Conservation (phyloP, 2,888 invertebrate species). For the Patella pellucida region DNA sequence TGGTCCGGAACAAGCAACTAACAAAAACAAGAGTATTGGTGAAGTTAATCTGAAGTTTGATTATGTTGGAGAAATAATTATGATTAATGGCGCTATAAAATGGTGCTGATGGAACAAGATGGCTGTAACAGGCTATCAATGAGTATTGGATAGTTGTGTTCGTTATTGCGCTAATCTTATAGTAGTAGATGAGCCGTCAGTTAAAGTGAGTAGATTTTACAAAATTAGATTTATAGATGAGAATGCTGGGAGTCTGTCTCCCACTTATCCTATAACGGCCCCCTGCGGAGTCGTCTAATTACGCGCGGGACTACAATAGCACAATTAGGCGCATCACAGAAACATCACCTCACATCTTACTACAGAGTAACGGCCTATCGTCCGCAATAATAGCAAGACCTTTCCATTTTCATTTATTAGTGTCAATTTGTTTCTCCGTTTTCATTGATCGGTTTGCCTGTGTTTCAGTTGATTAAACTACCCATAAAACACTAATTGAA, state of each 20-base stretch:
- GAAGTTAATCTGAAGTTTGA: constrained; percentile 19
- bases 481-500: constrained; percentile 20
- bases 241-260: constrained; percentile 17
- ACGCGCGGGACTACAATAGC: constrained; percentile 18
- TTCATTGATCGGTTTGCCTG: constrained; percentile 19
- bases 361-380: constrained; percentile 14
- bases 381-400: constrained; percentile 19
- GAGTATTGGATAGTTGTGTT: constrained; percentile 12
- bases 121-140: constrained; percentile 8
- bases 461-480: constrained; percentile 14
- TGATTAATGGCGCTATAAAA: constrained; percentile 25
- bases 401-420: constrained; percentile 27
- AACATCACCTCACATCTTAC: constrained; percentile 7
- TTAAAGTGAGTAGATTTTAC: constrained; percentile 25
- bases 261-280: constrained; percentile 17
- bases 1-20: neutral
- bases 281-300: constrained; percentile 22
- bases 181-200: constrained; percentile 17
- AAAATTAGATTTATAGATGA: constrained; percentile 25
- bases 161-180: constrained; percentile 22
- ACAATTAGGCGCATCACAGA: constrained; percentile 17
- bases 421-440: constrained; percentile 19
- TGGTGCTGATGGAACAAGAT: constrained; percentile 13
- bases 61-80: constrained; percentile 25
- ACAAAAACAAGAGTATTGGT: neutral